A percentile compares a stretch with the other conserved stretches of the same genome.
These are phyloP conservation scores for Acronicta alni DNA, from an alignment of 2,888 invertebrate genomes.

Conservation along the genomic window DNA sequence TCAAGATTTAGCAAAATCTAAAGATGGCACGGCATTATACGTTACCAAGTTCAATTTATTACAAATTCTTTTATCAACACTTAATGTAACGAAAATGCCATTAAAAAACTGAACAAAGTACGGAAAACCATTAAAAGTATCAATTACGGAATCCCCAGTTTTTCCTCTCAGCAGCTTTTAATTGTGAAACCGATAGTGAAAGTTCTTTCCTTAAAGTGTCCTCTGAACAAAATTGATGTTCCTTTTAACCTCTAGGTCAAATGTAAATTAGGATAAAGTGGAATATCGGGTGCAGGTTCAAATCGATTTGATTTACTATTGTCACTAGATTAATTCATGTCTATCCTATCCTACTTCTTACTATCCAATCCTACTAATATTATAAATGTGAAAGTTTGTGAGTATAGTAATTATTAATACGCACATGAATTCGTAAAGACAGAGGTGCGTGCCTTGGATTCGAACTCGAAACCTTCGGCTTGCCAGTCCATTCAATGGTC, in stretches of 20 bases:
- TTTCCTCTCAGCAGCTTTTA: conserved; percentile 35
- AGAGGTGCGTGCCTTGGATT: too few species aligned
- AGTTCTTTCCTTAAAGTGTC: conserved; percentile 47
- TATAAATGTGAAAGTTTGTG: too few species aligned
- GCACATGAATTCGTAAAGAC: too few species aligned
- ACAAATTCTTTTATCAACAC: neutral
- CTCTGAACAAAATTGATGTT: conserved; percentile 39
- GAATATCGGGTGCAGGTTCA: conserved; percentile 23
- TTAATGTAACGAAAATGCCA: neutral
- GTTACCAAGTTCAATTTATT: neutral
- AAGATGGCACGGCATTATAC: too few species aligned
- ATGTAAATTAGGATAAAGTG: conserved; percentile 24
- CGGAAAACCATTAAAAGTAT: conserved; percentile 40
- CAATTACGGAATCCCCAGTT: conserved; percentile 32
- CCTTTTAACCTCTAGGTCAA: conserved; percentile 16
- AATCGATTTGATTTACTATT: conserved; percentile 31
- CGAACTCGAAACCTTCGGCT: too few species aligned
- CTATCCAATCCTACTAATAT: too few species aligned
- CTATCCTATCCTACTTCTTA: too few species aligned
- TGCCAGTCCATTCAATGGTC: too few species aligned
- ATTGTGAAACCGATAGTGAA: conserved; percentile 49
- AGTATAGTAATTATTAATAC: too few species aligned
- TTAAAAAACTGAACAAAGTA: conserved; percentile 13
- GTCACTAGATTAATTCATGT: conserved; percentile 7
- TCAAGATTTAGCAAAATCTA: too few species aligned